Conservation (phyloP, 2,888 invertebrate species). For the Venusia cambrica region DNA sequence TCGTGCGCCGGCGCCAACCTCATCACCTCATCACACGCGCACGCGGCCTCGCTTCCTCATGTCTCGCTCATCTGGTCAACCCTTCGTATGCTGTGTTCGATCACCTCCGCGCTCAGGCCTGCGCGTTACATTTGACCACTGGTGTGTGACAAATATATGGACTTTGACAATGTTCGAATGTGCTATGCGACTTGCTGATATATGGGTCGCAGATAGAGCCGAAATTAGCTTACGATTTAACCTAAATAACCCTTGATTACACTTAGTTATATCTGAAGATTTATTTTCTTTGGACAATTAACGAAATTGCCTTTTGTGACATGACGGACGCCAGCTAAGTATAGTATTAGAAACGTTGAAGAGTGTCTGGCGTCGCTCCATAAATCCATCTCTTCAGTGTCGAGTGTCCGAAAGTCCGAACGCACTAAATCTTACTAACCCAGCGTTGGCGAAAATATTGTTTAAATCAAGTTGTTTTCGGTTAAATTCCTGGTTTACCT, state of each 20-base stretch:
- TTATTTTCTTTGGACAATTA: no score
- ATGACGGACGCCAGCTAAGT: constrained; percentile 20
- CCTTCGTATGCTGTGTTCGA: no score
- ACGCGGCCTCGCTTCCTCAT: constrained; percentile 53
- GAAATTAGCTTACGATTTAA: no score
- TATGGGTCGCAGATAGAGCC: no score
- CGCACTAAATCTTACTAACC: constrained; percentile 48
- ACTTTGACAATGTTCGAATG: no score
- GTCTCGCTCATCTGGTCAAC: constrained; percentile 49
- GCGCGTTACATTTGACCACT: no score
- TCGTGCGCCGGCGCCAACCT: constrained; percentile 62
- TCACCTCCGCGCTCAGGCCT: no score
- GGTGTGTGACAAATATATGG: no score
- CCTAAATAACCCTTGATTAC: no score
- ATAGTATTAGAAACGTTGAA: constrained; percentile 31
- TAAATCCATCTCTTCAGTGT: constrained; percentile 50
- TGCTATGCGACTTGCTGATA: no score
- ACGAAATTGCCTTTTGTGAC: constrained; percentile 27
- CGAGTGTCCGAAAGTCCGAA: constrained; percentile 36
- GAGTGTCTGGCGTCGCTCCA: constrained; percentile 43
- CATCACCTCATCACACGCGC: constrained; percentile 64
- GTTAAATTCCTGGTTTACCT: no score
- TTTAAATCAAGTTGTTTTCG: constrained; percentile 3
- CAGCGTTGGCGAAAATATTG: constrained; percentile 32
- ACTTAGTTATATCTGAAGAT: no score